These are phyloP conservation scores for Epinephelus moara DNA, from an alignment of 2,113 vertebrate species.

Conservation along the genomic window DNA sequence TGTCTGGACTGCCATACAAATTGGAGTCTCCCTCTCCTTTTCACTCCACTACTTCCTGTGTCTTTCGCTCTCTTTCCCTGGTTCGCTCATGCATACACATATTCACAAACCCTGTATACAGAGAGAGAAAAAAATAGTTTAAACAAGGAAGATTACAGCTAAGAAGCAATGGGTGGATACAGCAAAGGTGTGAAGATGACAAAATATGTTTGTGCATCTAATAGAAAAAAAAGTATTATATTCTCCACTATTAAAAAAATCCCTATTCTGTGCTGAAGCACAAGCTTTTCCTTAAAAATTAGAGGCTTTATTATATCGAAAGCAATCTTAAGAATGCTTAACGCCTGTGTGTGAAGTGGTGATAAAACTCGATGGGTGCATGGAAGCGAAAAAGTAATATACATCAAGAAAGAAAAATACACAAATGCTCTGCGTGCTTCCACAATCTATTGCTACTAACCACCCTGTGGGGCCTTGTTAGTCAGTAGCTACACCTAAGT, in stretches of 20 bases:
- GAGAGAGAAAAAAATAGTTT: neutral
- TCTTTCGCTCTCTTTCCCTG: neutral
- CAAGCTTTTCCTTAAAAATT: neutral
- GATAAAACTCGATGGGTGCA: constrained; percentile 32
- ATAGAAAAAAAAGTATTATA: neutral
- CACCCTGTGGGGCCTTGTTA: constrained; percentile 61
- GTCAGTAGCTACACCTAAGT: constrained; percentile 52
- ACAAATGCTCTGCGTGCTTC: constrained; percentile 40
- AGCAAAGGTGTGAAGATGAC: constrained; percentile 31
- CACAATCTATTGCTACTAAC: constrained; percentile 35
- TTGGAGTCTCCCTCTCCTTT: constrained; percentile 31
- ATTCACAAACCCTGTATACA: neutral
- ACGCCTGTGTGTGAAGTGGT: constrained; percentile 34
- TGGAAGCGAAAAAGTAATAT: constrained; percentile 31
- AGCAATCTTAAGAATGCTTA: constrained; percentile 16
- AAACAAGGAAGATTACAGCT: neutral
- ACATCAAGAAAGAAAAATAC: constrained; percentile 15
- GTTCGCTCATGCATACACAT: constrained; percentile 18
- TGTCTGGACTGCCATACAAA: constrained; percentile 64
- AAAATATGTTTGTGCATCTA: constrained; percentile 5
- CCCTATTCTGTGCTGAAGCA: constrained; percentile 1
- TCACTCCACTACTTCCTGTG: constrained; percentile 19
- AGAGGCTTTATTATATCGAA: constrained; percentile 1
- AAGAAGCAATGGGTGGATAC: constrained; percentile 4
- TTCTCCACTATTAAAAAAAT: constrained; percentile 12